Conservation (phyloP, 2,888 invertebrate genomes). For the Coenonympha arcania region DNA sequence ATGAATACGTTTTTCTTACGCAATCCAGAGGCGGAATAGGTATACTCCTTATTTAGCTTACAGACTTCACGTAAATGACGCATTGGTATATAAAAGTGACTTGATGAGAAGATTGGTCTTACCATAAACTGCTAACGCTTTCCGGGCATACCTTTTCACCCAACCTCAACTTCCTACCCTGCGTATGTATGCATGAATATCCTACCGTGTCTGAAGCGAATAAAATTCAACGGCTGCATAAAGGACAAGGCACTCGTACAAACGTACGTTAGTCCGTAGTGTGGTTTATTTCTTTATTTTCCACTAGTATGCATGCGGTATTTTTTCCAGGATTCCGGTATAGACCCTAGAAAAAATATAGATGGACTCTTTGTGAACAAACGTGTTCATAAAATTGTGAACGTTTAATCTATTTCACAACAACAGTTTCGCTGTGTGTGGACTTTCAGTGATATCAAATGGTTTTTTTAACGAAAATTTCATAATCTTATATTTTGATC, state of each 20-base stretch:
- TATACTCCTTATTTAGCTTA: too few relatives aligned
- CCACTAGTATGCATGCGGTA: slow-evolving; percentile 9
- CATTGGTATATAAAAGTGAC: too few relatives aligned
- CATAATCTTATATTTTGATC: not conserved
- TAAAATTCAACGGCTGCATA: slow-evolving; percentile 13
- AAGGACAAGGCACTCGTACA: slow-evolving; percentile 10
- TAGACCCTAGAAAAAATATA: not conserved
- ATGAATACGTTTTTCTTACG: too few relatives aligned
- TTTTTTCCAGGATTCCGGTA: slow-evolving; percentile 4
- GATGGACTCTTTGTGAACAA: not conserved
- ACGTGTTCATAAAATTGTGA: not conserved
- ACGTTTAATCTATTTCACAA: too few relatives aligned
- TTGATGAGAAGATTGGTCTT: too few relatives aligned
- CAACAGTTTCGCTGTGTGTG: too few relatives aligned
- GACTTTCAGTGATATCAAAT: too few relatives aligned
- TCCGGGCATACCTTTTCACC: slow-evolving; percentile 5
- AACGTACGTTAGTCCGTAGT: slow-evolving; percentile 3
- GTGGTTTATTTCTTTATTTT: slow-evolving; percentile 13
- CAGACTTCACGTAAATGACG: too few relatives aligned
- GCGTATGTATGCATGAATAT: not conserved
- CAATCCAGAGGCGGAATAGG: too few relatives aligned
- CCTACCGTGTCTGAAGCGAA: slow-evolving; percentile 12
- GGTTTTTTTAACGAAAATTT: not conserved
- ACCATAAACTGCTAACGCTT: slow-evolving; percentile 4
- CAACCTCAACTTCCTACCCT: not conserved